Conservation (phyloP, 2,797 vertebrate genomes). For the Tinamus major region DNA sequence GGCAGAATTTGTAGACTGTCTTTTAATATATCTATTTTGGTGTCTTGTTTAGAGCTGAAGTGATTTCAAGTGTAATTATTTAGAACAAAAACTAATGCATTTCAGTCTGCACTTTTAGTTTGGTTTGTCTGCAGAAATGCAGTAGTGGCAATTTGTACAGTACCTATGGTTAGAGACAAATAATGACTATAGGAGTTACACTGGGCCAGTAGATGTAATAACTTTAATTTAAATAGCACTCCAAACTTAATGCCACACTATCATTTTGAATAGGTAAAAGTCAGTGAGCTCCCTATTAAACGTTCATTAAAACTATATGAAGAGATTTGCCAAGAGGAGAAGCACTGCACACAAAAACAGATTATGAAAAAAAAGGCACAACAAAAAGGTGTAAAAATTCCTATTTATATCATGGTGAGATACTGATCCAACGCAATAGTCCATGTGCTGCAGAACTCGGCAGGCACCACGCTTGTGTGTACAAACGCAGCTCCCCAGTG, state of each 20-base stretch:
- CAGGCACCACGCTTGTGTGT: constrained; percentile 81
- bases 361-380: neutral
- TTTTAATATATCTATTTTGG: neutral
- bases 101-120: constrained; percentile 30
- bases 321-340: constrained; percentile 1
- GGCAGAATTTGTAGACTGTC: neutral
- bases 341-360: neutral
- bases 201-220: neutral
- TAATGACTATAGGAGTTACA: neutral
- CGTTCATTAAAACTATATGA: neutral
- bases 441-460: constrained; percentile 79
- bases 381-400: constrained; percentile 88
- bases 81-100: constrained; percentile 3
- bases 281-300: neutral
- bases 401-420: constrained; percentile 93
- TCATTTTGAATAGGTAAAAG: constrained; percentile 1
- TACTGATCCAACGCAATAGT: constrained; percentile 85
- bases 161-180: neutral
- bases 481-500: constrained; percentile 76
- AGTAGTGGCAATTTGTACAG: neutral
- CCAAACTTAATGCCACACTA: neutral
- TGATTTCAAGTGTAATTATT: constrained; percentile 37
- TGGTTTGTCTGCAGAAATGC: constrained; percentile 18
- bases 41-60: neutral
- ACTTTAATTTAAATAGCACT: neutral